These are phyloP conservation scores for Drosophila limbata DNA, from an alignment of 2,888 invertebrate species.

Conservation along the genomic window DNA sequence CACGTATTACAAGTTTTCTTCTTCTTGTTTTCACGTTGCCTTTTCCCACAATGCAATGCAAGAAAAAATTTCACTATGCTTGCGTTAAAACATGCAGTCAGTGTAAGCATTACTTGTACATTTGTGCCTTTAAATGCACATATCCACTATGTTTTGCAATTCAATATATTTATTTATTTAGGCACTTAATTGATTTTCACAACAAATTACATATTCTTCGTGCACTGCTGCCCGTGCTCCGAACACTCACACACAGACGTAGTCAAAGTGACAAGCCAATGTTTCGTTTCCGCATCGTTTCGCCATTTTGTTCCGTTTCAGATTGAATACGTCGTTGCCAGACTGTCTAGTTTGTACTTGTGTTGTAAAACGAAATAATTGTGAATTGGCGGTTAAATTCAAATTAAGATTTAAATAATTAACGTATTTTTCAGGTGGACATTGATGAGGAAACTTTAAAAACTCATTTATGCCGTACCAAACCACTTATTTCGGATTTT, in stretches of 20 bases:
- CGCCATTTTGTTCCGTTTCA: slow-evolving; percentile 63
- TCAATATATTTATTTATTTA: slow-evolving; percentile 53
- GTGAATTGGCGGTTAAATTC: slow-evolving; percentile 19
- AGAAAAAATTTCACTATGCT: slow-evolving; percentile 43
- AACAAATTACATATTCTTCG: slow-evolving; percentile 77
- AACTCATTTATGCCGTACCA: slow-evolving; percentile 50
- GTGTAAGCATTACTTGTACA: slow-evolving; percentile 47
- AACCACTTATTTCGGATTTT: slow-evolving; percentile 81
- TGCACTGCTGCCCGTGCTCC: slow-evolving; percentile 61
- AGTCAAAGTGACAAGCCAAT: slow-evolving; percentile 54
- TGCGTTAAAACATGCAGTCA: background rate
- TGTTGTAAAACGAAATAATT: slow-evolving; percentile 17
- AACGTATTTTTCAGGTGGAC: slow-evolving; percentile 75
- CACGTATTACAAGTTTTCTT: slow-evolving; percentile 75
- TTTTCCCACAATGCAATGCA: slow-evolving; percentile 46
- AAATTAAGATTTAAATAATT: slow-evolving; percentile 17
- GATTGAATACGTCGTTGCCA: slow-evolving; percentile 36
- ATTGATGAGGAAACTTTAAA: slow-evolving; percentile 75
- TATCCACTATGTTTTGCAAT: slow-evolving; percentile 35
- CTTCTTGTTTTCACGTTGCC: slow-evolving; percentile 73
- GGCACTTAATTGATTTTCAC: slow-evolving; percentile 66
- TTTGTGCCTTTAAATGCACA: slow-evolving; percentile 33
- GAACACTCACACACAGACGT: slow-evolving; percentile 44
- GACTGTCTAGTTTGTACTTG: slow-evolving; percentile 1
- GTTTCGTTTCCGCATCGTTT: slow-evolving; percentile 52